Base-by-base conservation (phyloP, 2,113 vertebrate species). In the Apteryx owenii region DNA sequence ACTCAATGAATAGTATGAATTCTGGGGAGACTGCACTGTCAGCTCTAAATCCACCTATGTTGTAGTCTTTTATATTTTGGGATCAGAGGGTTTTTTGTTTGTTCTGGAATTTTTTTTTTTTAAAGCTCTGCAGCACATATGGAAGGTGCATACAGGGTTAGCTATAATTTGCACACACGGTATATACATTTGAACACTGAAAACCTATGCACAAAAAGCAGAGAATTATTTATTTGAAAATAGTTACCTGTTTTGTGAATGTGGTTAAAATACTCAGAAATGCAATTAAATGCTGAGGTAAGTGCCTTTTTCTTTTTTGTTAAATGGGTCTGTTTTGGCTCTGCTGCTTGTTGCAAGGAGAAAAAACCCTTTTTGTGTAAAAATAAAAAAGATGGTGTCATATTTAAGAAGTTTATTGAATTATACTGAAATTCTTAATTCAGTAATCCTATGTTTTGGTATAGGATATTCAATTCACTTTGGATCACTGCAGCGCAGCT, bases 401-500 rank as follows among this genome's bases (percentile, higher is more conserved):
- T 3, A 33, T 31, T 36, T 72, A 72, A 72, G 22, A n/a, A 38
- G 9, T 38, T 25, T 1, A 9, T 3, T 40, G 42, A 21, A 2
- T 3, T 19, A 77, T 60, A n/a, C 31, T 42, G 87, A 33, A 64
- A 9, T 38, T 46, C 25, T 46, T 33, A 8, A 20, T 61, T 90
- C 7, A 22, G 0, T 28, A 36, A 51, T 18, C 21, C 11, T 85
- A 1, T 93, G 51, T 17, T 66, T 46, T 88, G 89, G 72, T 18
- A 6, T 93, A 99, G 99, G 98, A 98, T 12, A 98, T 99, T 15
- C 97, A 96, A 3, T 98, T 99, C 96, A 99, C 97, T 4, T 91
- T 99, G 96, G 99, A 99, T 42, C 98, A 51, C 9, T 99, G 99
- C 77, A 96, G 97, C 0, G 96, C 98, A 6, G 98, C 98, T 13